These are phyloP conservation scores for Belgica antarctica DNA, from an alignment of 2,888 invertebrate genomes.

Conservation along the genomic window DNA sequence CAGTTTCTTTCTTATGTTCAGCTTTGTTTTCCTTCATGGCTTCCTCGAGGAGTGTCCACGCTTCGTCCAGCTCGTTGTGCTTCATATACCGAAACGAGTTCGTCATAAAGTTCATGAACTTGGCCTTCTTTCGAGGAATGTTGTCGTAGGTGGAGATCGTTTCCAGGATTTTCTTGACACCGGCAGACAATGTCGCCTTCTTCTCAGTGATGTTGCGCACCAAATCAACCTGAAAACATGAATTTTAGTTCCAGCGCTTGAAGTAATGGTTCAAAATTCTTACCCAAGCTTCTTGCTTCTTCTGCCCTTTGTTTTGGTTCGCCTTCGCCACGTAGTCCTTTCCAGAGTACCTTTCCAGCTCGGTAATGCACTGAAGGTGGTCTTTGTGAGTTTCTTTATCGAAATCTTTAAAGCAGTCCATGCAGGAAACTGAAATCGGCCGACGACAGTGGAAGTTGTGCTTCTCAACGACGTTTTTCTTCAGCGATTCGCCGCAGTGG, in stretches of 20 bases:
- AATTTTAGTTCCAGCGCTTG: slow-evolving; percentile 48
- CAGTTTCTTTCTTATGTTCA: slow-evolving; percentile 18
- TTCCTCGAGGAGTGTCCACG: slow-evolving; percentile 61
- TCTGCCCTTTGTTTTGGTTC: slow-evolving; percentile 75
- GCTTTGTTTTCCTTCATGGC: slow-evolving; percentile 54
- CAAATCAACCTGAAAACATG: slow-evolving; percentile 58
- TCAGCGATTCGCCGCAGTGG: slow-evolving; percentile 84
- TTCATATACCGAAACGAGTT: slow-evolving; percentile 61
- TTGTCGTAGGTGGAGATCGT: slow-evolving; percentile 71
- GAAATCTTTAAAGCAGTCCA: slow-evolving; percentile 89
- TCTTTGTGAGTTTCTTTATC: slow-evolving; percentile 72
- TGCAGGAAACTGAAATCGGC: slow-evolving; percentile 75
- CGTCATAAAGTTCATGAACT: slow-evolving; percentile 75
- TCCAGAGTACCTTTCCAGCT: slow-evolving; percentile 85
- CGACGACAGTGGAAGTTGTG: slow-evolving; percentile 64
- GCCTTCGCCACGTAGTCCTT: slow-evolving; percentile 71
- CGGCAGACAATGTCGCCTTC: slow-evolving; percentile 58
- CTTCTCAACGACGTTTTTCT: slow-evolving; percentile 88
- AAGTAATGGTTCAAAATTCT: slow-evolving; percentile 49
- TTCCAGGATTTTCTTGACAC: slow-evolving; percentile 64
- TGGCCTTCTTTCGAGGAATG: slow-evolving; percentile 80
- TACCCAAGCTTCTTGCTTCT: slow-evolving; percentile 80
- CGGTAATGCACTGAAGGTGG: slow-evolving; percentile 81
- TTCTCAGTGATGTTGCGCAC: slow-evolving; percentile 65
- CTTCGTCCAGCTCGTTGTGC: slow-evolving; percentile 64